Base-by-base conservation (phyloP, 2,888 invertebrate genomes). In the Scaptodrosophila latifasciaeformis region DNA sequence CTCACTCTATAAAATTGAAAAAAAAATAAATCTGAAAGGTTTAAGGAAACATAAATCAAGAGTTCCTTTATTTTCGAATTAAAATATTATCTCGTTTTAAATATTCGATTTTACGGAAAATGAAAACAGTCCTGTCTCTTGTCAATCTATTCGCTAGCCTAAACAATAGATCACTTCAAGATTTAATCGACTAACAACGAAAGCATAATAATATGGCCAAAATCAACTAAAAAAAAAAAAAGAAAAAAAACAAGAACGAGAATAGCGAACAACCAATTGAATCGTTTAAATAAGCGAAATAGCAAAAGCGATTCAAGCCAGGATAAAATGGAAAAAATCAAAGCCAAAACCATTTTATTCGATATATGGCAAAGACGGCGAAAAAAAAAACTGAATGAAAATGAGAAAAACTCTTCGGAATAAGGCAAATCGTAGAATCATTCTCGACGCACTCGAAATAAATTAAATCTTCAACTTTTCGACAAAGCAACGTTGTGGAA, bases 381-480 rank as follows among this genome's bases (percentile, higher is more conserved):
- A 29, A 29, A 7, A 29, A 29, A 10, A 29, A 29, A 10, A 29
- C 6, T 6, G 6, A 58, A 52, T 58, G 44, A 18, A 48, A 58
- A 40, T 56, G 43, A 35, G 35, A 34, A 54, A 40, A 43, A 45
- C 54, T 47, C 54, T 51, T 59, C 34, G 24, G 57, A 9, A 9
- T n/a, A n/a, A 31, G 3, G n/a, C 5, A n/a, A 31, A 31, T 31
- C 17, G 12, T 5, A 12, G 34, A 52, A 45, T 52, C 52, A 52
- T 27, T 47, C 53, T 40, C 27, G 31, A 67, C 59, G 55, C 65
- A 62, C 78, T 78, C 71, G 55, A 78, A 78, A 75, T 71, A 76
- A 78, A 76, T 76, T 78, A 76, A 76, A 75, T 78, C 71, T 65
- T 71, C 70, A 70, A 78, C 70, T 65, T 60, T 52, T 51, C 55